Percentiles rank a stretch among this genome's conserved stretches.
phyloP scores from a whole-genome alignment of 2,888 invertebrate species.

The Melanchra persicariae region DNA sequence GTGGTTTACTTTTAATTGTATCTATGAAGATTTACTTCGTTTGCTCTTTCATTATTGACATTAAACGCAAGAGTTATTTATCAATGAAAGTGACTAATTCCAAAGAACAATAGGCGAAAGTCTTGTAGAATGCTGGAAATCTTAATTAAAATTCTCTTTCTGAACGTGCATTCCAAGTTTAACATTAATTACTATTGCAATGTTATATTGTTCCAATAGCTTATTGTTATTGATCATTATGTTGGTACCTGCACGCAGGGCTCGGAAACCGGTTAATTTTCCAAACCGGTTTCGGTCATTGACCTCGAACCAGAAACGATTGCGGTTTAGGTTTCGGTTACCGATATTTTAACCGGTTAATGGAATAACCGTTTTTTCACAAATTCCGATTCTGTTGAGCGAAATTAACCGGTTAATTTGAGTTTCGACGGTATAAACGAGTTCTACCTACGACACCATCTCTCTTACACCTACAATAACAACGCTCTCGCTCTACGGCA shows the following conservation, averaged over 20 bases:
- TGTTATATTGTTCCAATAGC: conserved; percentile 43
- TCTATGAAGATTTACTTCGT: not conserved
- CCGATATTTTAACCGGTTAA: too few relatives aligned
- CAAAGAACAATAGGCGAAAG: conserved; percentile 51
- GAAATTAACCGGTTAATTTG: too few relatives aligned
- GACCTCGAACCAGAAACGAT: too few relatives aligned
- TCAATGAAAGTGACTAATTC: conserved; percentile 45
- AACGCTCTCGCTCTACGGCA: too few relatives aligned
- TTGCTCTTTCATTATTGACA: conserved; percentile 10
- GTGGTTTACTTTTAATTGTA: not conserved
- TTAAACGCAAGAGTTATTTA: conserved; percentile 20
- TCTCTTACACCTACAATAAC: too few relatives aligned
- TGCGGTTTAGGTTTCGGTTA: too few relatives aligned
- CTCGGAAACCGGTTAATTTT: too few relatives aligned
- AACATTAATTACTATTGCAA: conserved; percentile 34
- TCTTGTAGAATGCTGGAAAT: conserved; percentile 25
- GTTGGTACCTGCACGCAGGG: conserved; percentile 20
- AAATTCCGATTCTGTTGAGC: too few relatives aligned
- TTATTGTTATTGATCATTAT: conserved; percentile 18
- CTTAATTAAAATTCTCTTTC: conserved; percentile 50
- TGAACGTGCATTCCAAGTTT: conserved; percentile 19
- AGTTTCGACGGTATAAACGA: too few relatives aligned
- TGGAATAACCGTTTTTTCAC: too few relatives aligned
- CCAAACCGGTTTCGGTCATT: too few relatives aligned
- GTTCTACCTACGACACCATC: too few relatives aligned